A percentile compares a stretch with the other conserved stretches of the same genome.
Conservation (phyloP, 1,140 invertebrate species). For the Cyclargus thomasi region DNA sequence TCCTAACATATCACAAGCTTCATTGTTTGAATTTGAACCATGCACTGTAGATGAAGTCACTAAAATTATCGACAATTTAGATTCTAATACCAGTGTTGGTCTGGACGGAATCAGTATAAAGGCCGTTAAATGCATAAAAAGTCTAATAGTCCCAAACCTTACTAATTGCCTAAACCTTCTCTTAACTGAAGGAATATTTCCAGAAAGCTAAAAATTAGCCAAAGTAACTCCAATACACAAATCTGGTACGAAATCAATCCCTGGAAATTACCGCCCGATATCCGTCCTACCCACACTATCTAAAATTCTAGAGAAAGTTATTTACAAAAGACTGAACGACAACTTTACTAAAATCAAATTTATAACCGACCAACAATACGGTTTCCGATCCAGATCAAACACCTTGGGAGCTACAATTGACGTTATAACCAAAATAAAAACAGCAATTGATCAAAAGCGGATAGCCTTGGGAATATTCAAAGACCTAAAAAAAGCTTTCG, state of each 20-base stretch:
- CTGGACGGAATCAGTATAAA: conserved; percentile 17
- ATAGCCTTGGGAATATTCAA: no score
- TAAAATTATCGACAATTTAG: conserved; percentile 26
- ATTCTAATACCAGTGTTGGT: conserved; percentile 25
- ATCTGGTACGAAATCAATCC: conserved; percentile 17
- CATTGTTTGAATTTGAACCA: conserved; percentile 19
- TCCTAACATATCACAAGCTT: no score
- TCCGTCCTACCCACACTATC: conserved; percentile 23
- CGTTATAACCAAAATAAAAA: no score
- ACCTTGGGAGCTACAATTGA: no score
- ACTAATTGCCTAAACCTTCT: conserved; percentile 22
- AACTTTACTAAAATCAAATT: conserved; percentile 21
- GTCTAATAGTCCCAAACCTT: conserved; percentile 12
- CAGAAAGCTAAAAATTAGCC: conserved; percentile 21
- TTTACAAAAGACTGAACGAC: conserved; percentile 19
- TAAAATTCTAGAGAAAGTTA: conserved; percentile 20
- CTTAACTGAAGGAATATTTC: conserved; percentile 23
- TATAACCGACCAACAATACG: conserved; percentile 21
- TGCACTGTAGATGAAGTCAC: conserved; percentile 20
- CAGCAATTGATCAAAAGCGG: no score
- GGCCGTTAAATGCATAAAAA: conserved; percentile 26
- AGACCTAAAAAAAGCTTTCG: no score
- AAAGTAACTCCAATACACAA: conserved; percentile 23
- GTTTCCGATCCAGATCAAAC: conserved; percentile 10
- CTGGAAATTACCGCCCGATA: conserved; percentile 22